Evolutionary conservation across 1,140 invertebrate genomes (phyloP), one percentile per base, ranked within the genome.

Genomic region (Augochlora pura): DNA sequence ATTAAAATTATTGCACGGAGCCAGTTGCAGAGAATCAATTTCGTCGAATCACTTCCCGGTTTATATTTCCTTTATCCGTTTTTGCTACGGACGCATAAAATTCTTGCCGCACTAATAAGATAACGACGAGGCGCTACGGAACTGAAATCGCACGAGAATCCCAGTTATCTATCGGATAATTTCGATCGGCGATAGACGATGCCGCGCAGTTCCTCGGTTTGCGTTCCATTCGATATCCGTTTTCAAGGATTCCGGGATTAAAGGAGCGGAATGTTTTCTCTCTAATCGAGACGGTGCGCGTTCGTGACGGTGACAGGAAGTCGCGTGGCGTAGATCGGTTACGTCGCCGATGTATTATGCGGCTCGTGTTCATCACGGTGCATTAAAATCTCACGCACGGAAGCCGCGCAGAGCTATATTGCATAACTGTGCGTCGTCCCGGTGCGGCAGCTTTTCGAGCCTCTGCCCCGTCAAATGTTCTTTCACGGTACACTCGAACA

Each of bases 341-440:
- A 49, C n/a, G n/a, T 67, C 54, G 62, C n/a, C 72, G 67, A 85
- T 85, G 84, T 23, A 25, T 84, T 85, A 85, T 85, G 78, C 82
- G 25, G 38, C 82, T 84, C 83, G 60, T 85, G 83, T 84, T 83
- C 83, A 80, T 76, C 82, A 46, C 74, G 80, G 79, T 74, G 83
- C 83, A 90, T 91, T 89, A 87, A 89, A 89, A 88, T 87, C 86
- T 88, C 81, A 89, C 79, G 89, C 89, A 91, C 89, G 90, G 85
- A 88, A 88, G 86, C 80, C 67, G 79, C 83, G 6, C n/a, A 16
- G 59, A 63, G 23, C 63, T 75, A 52, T 91, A 52, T 91, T 90
- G 88, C 90, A 88, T 91, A 91, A 91, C 89, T 88, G 86, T 86
- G 88, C 86, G 87, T 63, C 60, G 87, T 63, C 60, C 6, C 49